These are phyloP conservation scores for Halisarca cf. caerulea DNA, from an alignment of 37 sponge, comb jelly and placozoan species.

Conservation along the genomic window DNA sequence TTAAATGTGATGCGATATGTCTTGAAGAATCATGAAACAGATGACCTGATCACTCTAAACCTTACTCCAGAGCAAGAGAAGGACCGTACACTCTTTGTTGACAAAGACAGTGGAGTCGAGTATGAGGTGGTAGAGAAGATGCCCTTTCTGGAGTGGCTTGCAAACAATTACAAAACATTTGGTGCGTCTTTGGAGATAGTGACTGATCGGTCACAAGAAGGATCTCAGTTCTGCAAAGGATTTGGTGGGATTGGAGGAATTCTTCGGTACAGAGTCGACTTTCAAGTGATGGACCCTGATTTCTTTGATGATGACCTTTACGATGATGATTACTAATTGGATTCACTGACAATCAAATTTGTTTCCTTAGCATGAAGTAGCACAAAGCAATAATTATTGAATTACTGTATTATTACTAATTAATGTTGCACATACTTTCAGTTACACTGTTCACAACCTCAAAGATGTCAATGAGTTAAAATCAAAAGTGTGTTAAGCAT, in stretches of 20 bases:
- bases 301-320: constrained; percentile 80
- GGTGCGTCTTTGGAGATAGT: constrained; percentile 97
- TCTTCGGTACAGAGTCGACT: constrained; percentile 95
- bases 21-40: constrained; percentile 87
- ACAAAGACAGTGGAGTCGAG: constrained; percentile 93
- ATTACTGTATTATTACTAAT: too few relatives aligned
- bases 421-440: too few relatives aligned
- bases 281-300: constrained; percentile 91
- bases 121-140: constrained; percentile 89
- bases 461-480: too few relatives aligned
- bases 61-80: constrained; percentile 95
- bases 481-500: too few relatives aligned
- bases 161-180: constrained; percentile 96
- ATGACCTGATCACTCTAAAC: constrained; percentile 80
- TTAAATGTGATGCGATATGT: constrained; percentile 82
- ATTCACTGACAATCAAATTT: too few relatives aligned
- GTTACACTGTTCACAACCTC: too few relatives aligned
- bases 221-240: constrained; percentile 98
- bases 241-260: constrained; percentile 99
- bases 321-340: constrained; percentile 84
- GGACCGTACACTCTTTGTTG: constrained; percentile 89
- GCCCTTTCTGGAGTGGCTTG: constrained; percentile 94
- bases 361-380: too few relatives aligned
- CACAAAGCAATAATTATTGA: too few relatives aligned
- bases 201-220: constrained; percentile 98